These are phyloP conservation scores for Mesorhabditis belari DNA, from an alignment of 2,888 invertebrate genomes.

Conservation along the genomic window DNA sequence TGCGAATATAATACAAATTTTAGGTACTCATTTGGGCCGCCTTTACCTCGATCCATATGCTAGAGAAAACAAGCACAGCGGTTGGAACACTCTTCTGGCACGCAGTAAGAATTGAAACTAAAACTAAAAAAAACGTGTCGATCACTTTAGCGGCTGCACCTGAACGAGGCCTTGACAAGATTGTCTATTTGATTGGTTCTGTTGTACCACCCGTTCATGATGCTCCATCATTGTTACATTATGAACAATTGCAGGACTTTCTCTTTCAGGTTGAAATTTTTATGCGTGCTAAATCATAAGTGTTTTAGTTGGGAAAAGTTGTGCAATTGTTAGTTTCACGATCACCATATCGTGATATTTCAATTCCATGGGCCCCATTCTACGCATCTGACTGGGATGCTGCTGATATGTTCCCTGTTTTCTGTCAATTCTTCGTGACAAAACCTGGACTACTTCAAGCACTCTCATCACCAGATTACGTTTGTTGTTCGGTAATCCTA, in stretches of 20 bases:
- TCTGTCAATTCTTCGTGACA: conserved; percentile 60
- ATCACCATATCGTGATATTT: conserved; percentile 65
- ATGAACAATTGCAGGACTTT: conserved; percentile 40
- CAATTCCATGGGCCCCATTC: conserved; percentile 42
- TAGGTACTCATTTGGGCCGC: conserved; percentile 32
- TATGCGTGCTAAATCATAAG: background rate
- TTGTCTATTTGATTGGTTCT: conserved; percentile 47
- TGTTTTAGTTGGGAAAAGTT: conserved; percentile 71
- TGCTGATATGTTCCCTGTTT: conserved; percentile 73
- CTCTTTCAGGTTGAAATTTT: conserved; percentile 34
- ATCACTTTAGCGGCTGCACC: conserved; percentile 33
- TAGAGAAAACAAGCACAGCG: conserved; percentile 38
- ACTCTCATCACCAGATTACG: conserved; percentile 40
- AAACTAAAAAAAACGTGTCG: no score
- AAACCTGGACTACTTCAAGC: conserved; percentile 44
- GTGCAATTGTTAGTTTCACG: conserved; percentile 78
- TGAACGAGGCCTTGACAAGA: conserved; percentile 42
- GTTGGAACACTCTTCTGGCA: conserved; percentile 44
- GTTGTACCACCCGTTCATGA: conserved; percentile 33
- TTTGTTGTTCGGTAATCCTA: conserved; percentile 5
- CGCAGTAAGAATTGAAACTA: conserved; percentile 26
- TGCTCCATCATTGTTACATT: conserved; percentile 38
- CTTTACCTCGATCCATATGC: conserved; percentile 50
- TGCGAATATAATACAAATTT: no score
- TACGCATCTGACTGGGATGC: conserved; percentile 79